phyloP scores from a whole-genome alignment of 2,888 invertebrate species.

The Siphlonurus alternatus region DNA sequence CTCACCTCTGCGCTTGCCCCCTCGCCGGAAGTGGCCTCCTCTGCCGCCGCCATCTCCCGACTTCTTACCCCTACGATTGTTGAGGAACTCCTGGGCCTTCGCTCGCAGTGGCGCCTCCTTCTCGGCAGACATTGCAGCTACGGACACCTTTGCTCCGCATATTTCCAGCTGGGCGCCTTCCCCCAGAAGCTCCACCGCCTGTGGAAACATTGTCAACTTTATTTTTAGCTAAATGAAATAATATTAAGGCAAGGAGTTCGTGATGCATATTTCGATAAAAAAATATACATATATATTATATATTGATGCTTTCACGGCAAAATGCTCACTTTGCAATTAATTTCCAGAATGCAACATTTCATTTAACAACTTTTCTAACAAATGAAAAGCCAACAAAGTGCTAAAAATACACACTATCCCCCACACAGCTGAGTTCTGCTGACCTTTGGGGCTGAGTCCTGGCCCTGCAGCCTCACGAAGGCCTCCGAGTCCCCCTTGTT shows the following conservation, averaged over 20 bases:
- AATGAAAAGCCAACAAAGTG: too few relatives aligned
- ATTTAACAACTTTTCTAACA: too few relatives aligned
- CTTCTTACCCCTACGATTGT: neutral
- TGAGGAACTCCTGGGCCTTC: constrained; percentile 33
- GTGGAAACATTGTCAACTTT: constrained; percentile 3
- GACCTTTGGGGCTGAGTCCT: constrained; percentile 47
- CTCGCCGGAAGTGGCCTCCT: too few relatives aligned
- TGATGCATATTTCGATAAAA: neutral
- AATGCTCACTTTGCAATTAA: too few relatives aligned
- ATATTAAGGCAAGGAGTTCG: neutral
- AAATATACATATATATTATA: too few relatives aligned
- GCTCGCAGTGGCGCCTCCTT: constrained; percentile 49
- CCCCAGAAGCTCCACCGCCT: neutral
- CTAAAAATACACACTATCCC: too few relatives aligned
- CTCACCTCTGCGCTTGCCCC: constrained; percentile 1
- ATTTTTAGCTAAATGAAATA: too few relatives aligned
- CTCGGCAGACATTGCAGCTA: constrained; percentile 46
- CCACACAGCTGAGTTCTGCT: constrained; percentile 7
- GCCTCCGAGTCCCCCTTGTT: constrained; percentile 55
- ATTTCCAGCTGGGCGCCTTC: constrained; percentile 21
- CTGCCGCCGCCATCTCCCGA: neutral
- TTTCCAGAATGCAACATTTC: too few relatives aligned
- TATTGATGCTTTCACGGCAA: too few relatives aligned
- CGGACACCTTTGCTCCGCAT: constrained; percentile 33
- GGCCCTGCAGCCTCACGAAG: constrained; percentile 50